Conservation (phyloP, 2,113 vertebrate genomes). For the Nothoprocta pentlandii region DNA sequence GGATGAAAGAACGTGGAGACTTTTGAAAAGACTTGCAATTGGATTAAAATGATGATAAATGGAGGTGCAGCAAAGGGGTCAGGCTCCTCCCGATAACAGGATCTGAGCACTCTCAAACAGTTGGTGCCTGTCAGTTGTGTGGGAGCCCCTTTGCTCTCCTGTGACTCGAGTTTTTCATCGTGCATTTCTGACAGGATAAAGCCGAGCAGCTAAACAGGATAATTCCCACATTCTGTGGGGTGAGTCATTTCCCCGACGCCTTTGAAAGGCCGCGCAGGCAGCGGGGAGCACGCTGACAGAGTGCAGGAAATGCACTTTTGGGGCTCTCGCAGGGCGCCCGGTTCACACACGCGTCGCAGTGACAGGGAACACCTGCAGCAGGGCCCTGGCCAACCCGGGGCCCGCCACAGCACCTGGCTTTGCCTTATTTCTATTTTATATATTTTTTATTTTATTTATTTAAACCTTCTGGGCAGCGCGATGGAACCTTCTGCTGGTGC, state of each 20-base stretch:
- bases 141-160: conserved; percentile 45
- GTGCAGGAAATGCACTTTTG: conserved; percentile 71
- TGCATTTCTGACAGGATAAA: conserved; percentile 71
- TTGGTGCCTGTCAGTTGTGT: conserved; percentile 56
- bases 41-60: conserved; percentile 65
- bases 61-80: conserved; percentile 52
- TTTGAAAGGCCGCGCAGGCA: conserved; percentile 73
- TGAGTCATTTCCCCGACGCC: conserved; percentile 78
- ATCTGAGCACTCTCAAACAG: conserved; percentile 52
- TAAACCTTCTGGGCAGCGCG: not conserved
- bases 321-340: conserved; percentile 45
- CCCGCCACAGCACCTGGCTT: not conserved
- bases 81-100: conserved; percentile 59
- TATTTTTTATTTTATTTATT: conserved; percentile 20
- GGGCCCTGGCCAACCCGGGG: conserved; percentile 31
- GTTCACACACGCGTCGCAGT: conserved; percentile 41
- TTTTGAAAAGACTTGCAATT: conserved; percentile 42
- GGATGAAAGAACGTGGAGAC: conserved; percentile 46
- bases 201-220: conserved; percentile 73
- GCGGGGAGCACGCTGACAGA: conserved; percentile 69
- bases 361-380: conserved; percentile 78
- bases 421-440: not conserved
- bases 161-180: conserved; percentile 62
- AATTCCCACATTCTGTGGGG: conserved; percentile 73
- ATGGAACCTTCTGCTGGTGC: conserved; percentile 29